Evolutionary conservation across 1,140 invertebrate genomes (phyloP), one percentile per base, ranked within the genome.

Genomic region (Micrasema minimum): DNA sequence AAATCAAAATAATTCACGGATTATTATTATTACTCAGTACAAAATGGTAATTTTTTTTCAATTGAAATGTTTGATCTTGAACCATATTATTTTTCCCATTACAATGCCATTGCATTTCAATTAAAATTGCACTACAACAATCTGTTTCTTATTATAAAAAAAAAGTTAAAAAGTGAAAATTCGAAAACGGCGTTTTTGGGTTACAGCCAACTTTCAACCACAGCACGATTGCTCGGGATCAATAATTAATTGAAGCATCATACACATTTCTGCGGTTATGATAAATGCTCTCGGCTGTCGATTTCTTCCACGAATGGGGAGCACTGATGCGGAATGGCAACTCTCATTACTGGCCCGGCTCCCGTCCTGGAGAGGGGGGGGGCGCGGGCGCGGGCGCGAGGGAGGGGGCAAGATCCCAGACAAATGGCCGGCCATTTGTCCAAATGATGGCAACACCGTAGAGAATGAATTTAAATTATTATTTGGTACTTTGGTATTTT

Each of bases 391-490:
- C 7, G 59, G n/a, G n/a, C n/a, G n/a, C n/a, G n/a, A n/a, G n/a
- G n/a, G n/a, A 22, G 77, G 66, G 77, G 65, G 72, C 18, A 6
- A 77, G 78, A 53, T 61, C 48, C 69, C 50, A 84, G 83, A 85
- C 79, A 84, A 84, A 85, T 84, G 82, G 83, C 78, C 78, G 81
- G 81, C 79, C 82, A 85, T 85, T 85, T 85, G 83, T 85, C 83
- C 82, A 83, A 85, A 85, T 85, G 83, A 85, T 85, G 83, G 83
- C 81, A 82, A 82, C 81, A 82, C 82, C 82, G 83, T 80, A 84
- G 83, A 84, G 82, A 85, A 85, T 85, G 83, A 85, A 85, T 85
- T 85, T 85, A 85, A 85, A 85, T 85, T 85, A 85, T 85, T 83
- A 84, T 85, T 83, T 82, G 82, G 82, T 83, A 80, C 72, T 71